Conservation (phyloP, 2,888 invertebrate genomes). For the Tenodera sinensis region DNA sequence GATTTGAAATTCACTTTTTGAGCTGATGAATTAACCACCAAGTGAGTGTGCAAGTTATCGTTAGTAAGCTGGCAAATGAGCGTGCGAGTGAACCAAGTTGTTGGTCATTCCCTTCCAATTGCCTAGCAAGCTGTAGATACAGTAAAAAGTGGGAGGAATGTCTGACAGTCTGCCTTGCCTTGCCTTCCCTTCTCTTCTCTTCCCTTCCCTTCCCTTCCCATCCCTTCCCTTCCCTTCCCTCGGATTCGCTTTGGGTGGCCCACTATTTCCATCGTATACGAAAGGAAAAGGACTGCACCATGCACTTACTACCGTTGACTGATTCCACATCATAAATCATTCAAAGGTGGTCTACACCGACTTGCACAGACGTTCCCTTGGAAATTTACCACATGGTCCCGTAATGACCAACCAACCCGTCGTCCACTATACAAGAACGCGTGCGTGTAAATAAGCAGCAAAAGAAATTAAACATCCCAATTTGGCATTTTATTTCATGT, state of each 20-base stretch:
- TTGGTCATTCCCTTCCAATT: background rate
- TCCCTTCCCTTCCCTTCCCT: background rate
- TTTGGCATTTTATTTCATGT: too few species aligned
- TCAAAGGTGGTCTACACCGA: background rate
- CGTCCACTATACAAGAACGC: too few species aligned
- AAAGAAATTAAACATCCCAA: too few species aligned
- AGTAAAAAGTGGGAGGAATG: background rate
- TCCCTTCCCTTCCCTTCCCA: too few species aligned
- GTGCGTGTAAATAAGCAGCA: background rate
- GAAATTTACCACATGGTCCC: background rate
- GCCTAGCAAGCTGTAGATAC: background rate
- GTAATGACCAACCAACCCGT: background rate
- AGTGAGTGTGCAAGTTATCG: background rate
- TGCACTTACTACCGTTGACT: background rate
- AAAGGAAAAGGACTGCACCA: background rate
- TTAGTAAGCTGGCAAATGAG: background rate
- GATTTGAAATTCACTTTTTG: background rate
- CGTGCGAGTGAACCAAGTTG: background rate
- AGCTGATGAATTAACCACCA: background rate
- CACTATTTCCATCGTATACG: background rate
- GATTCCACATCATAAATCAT: background rate
- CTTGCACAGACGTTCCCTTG: background rate
- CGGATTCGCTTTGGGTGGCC: background rate
- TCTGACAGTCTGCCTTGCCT: background rate
- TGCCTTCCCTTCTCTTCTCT: too few species aligned